Evolutionary conservation across 2,797 vertebrate species (phyloP), one percentile per base, ranked within the genome.

Genomic region (Psittacula echo): DNA sequence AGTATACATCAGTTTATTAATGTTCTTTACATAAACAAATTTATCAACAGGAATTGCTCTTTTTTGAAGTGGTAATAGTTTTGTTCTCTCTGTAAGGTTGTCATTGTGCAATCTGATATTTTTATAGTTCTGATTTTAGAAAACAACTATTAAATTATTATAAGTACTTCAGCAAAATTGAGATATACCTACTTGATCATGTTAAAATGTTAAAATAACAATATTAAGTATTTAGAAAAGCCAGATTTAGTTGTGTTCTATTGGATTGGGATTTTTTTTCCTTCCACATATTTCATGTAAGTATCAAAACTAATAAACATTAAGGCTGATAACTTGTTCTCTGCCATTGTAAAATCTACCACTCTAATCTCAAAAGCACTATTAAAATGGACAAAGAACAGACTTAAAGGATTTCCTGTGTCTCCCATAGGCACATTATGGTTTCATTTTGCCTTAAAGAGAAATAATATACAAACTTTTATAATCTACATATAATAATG

Each of bases 371-470:
- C 90, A 68, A 94, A 97, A 96, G 73, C 78, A 39, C 91, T 92
- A 61, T 96, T 96, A 95, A 94, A 95, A 82, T 41, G 76, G 87
- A 92, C 85, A 96, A 94, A 96, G 88, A 94, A 91, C 90, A 97
- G 90, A 91, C 90, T 87, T 29, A 60, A 87, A 93, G 56, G 95
- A 95, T 96, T 97, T 97, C 81, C 93, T 95, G 80, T 89, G 85
- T 95, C 85, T 93, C 86, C 61, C 80, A 45, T 74, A 13, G 13
- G 90, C 74, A 77, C 21, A 9, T 79, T 90, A 65, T 72, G 41
- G 53, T 95, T 97, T 97, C 54, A 34, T 83, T 95, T 96, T 94
- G 44, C 88, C 73, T 90, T 86, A 88, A 93, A 83, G 60, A 87
- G 62, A 89, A 96, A 78, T 54, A 45, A 65, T 78, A 37, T 16